Conservation (phyloP, 1,140 invertebrate species). For the Drosophila sproati region DNA sequence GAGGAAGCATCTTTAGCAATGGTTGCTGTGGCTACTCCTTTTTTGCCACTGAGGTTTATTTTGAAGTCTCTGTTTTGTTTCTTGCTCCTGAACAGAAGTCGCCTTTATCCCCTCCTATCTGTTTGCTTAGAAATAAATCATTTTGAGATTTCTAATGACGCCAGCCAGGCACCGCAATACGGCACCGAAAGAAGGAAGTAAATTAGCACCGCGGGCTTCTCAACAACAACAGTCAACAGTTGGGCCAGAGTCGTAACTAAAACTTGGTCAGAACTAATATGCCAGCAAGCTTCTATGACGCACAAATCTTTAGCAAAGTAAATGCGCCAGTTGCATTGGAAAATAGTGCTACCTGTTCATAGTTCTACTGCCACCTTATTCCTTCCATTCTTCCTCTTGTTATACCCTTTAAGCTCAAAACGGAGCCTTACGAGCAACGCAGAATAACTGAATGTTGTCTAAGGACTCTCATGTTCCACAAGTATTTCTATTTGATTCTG, state of each 20-base stretch:
- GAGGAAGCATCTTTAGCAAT: neutral
- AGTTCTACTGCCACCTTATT: neutral
- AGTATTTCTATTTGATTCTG: too few relatives aligned
- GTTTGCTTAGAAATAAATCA: constrained; percentile 78
- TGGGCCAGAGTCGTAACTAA: constrained; percentile 63
- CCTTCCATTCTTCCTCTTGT: constrained; percentile 10
- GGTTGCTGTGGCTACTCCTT: constrained; percentile 32
- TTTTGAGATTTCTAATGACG: constrained; percentile 74
- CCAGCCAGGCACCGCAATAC: constrained; percentile 16
- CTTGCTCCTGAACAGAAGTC: neutral
- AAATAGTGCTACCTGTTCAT: constrained; percentile 37
- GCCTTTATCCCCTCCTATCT: constrained; percentile 21
- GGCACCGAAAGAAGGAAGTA: constrained; percentile 54
- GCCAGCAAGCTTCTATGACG: constrained; percentile 46
- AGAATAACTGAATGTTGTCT: too few relatives aligned
- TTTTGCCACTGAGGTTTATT: constrained; percentile 62
- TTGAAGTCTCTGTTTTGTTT: constrained; percentile 41
- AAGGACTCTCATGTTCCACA: too few relatives aligned
- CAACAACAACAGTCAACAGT: constrained; percentile 37
- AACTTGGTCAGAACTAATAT: constrained; percentile 73
- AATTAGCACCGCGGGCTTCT: constrained; percentile 48
- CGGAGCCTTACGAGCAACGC: too few relatives aligned
- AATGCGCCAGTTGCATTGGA: constrained; percentile 48
- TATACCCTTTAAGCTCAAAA: neutral
- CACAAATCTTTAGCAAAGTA: constrained; percentile 73